Conservation (phyloP, 2,113 vertebrate species). For the Neodon shergylaensis region DNA sequence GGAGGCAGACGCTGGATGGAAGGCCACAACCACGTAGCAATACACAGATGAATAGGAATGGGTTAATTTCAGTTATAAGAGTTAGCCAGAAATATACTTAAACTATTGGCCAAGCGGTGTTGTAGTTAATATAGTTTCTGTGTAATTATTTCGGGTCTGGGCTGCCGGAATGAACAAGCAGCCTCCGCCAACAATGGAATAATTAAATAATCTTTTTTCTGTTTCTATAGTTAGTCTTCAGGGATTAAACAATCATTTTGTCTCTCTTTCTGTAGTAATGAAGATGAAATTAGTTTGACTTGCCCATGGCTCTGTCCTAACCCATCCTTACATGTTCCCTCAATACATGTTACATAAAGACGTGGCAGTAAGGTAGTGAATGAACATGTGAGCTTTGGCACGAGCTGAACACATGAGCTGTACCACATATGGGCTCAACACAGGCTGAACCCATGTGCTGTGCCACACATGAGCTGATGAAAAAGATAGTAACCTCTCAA, state of each 20-base stretch:
- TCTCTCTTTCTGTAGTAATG: constrained; percentile 48
- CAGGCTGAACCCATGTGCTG: neutral
- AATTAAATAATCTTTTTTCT: constrained; percentile 26
- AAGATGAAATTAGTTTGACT: constrained; percentile 2
- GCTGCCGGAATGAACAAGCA: no score
- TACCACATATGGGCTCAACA: neutral
- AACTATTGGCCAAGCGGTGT: no score
- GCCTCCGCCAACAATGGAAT: neutral
- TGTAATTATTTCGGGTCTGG: no score
- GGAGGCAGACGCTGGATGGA: no score
- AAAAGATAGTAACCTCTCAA: neutral
- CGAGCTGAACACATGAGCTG: neutral
- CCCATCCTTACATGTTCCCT: constrained; percentile 30
- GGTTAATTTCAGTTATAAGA: no score
- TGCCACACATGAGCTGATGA: neutral
- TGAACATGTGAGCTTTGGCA: constrained; percentile 12
- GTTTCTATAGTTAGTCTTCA: constrained; percentile 56
- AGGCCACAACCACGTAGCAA: no score
- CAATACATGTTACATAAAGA: constrained; percentile 1
- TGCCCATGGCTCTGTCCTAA: neutral
- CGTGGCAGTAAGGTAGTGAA: neutral
- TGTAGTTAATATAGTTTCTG: no score
- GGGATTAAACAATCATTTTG: constrained; percentile 3
- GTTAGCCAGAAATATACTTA: no score
- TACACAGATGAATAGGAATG: no score